Evolutionary conservation across 2,113 vertebrate species (phyloP).

Genomic region (Phalacrocorax aristotelis): DNA sequence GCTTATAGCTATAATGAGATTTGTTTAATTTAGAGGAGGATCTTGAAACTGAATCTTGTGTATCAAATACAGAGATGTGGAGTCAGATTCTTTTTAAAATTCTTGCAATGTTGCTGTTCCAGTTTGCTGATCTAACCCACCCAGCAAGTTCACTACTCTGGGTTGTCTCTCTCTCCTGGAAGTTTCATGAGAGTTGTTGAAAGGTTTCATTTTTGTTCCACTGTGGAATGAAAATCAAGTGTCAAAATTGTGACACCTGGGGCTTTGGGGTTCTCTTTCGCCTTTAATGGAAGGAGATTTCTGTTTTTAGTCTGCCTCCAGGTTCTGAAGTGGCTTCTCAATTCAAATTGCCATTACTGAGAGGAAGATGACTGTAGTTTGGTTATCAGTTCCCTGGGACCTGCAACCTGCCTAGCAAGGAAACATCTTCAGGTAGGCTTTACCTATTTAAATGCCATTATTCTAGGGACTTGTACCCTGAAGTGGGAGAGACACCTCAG

Average conservation of each 20-base stretch:
- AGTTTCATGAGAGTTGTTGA: background rate
- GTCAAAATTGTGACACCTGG: background rate
- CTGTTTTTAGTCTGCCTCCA: background rate
- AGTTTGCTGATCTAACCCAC: background rate
- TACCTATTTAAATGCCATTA: slow-evolving; percentile 55
- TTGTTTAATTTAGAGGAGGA: background rate
- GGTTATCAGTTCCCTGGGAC: background rate
- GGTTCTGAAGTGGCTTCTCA: background rate
- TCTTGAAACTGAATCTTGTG: background rate
- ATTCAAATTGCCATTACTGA: background rate
- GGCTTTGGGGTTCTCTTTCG: background rate
- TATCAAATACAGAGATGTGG: background rate
- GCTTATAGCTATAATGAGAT: background rate
- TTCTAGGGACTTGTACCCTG: slow-evolving; percentile 25
- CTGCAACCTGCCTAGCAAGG: background rate
- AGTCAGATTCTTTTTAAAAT: background rate
- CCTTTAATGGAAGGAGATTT: background rate
- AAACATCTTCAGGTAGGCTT: background rate
- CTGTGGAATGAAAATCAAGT: slow-evolving; percentile 7
- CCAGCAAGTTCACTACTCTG: background rate
- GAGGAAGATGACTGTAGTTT: background rate
- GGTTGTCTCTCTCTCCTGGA: background rate
- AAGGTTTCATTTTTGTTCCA: slow-evolving; percentile 6
- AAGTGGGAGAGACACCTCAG: slow-evolving; percentile 21
- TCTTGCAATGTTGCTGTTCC: background rate